Base-by-base conservation (phyloP, 2,888 invertebrate genomes). In the Conchocele bisecta region DNA sequence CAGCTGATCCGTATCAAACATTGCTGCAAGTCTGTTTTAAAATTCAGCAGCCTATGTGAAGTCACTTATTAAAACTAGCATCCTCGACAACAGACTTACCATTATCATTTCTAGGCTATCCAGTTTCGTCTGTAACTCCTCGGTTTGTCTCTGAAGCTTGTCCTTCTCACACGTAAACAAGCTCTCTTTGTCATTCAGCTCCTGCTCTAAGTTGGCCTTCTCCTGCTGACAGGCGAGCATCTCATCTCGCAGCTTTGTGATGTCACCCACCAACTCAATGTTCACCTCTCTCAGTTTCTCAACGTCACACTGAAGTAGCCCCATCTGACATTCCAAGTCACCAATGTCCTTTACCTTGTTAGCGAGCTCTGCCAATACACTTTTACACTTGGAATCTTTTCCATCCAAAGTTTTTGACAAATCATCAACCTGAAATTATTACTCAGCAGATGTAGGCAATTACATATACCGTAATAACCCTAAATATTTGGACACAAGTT, bases 201-300 rank as follows among this genome's bases (percentile, higher is more conserved):
- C 24, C n/a, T 9, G 5, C 29, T 39, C 33, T 6, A 63, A 20
- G 28, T 17, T n/a, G 31, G 33, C 51, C 3, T 57, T 65, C 56
- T 82, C 76, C 2, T 33, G 46, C 44, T 71, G 50, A 6, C 71
- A 29, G n/a, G 29, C 31, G 1, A 29, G 28, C 9, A 73, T 39
- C 24, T 79, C 66, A n/a, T 37, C 39, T 22, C 24, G 22, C 3
- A 71, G 50, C 9, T 70, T 53, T 29, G 48, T 33, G 1, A 69
- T 20, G 20, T 59, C 51, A 22, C 51, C 9, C 35, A 54, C 53
- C n/a, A 53, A 33, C 33, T 15, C 9, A 11, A 17, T 17, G 15
- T 29, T 15, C 56, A 54, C 63, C 46, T 64, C 46, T 35, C 33
- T 64, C 17, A 64, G 15, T 54, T 53, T 54, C n/a, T 64, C 63